Evolutionary conservation across 2,797 vertebrate species (phyloP), one percentile per base, ranked within the genome.

Genomic region (Pterois miles): DNA sequence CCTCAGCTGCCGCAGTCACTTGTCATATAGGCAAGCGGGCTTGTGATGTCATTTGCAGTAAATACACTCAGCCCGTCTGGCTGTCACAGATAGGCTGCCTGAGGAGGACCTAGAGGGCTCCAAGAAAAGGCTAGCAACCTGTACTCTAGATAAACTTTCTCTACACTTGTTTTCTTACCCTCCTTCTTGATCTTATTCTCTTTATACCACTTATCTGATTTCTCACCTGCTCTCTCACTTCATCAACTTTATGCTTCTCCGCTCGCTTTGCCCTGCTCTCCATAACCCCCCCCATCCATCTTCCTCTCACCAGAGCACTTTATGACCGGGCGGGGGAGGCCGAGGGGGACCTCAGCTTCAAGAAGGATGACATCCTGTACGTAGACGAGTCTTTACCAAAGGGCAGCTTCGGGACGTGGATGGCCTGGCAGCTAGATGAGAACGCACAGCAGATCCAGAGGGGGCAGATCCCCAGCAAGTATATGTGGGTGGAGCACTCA

Each of bases 281-380:
- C 75, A 50, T 74, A 83, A 76, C 73, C 40, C 25, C 25, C 63
- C 77, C 12, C 60, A 72, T 86, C 60, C 81, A 65, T 87, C 81
- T 80, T 69, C 57, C 69, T 86, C 86, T 63, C 69, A 53, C 31
- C 78, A 99, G 98, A 96, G 96, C 98, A 94, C 96, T 99, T 93
- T 99, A 98, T 72, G 97, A 99, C 68, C 95, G 97, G 71, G 88
- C 95, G 80, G 97, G 96, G 6, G 98, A 99, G 82, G 92, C 96
- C 25, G 96, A 98, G 50, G 95, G 96, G 14, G 97, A 99, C 91
- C 95, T 99, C 82, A 98, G 95, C 89, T 99, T 99, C 88, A 98
- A 98, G 95, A 99, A 98, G 90, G 98, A 99, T 27, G 98, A 99
- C 86, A 99, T 99, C 91, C 96, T 99, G 38, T 99, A 96, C n/a